A percentile compares a stretch with the other conserved stretches of the same genome.
These are phyloP conservation scores for Zoanthus gigantus DNA, from an alignment of 92 coral and sea anemone species.

Conservation along the genomic window DNA sequence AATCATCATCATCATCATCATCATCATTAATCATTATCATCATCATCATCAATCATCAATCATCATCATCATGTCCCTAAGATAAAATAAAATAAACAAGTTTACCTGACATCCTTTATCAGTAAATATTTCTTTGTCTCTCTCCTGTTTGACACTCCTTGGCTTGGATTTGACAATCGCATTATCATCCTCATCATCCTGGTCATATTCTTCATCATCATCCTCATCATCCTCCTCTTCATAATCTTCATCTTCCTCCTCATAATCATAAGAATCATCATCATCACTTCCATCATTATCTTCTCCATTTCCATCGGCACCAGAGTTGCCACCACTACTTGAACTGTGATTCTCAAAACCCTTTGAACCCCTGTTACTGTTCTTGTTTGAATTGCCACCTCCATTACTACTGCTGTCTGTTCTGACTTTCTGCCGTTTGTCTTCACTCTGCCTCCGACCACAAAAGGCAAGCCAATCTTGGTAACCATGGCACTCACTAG, in stretches of 20 bases:
- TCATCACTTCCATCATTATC: constrained; percentile 92
- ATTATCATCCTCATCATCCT: constrained; percentile 84
- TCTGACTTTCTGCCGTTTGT: constrained; percentile 10
- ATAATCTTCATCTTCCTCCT: constrained; percentile 85
- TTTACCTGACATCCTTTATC: constrained; percentile 41
- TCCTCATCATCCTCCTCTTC: constrained; percentile 93
- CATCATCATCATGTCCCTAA: too few species aligned
- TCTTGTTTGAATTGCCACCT: constrained; percentile 36
- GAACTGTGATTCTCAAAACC: constrained; percentile 83
- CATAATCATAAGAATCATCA: constrained; percentile 87
- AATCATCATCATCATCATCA: too few species aligned
- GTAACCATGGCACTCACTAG: constrained; percentile 15
- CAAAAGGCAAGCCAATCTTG: constrained; percentile 16
- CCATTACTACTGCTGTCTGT: constrained; percentile 32
- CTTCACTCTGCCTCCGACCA: constrained; percentile 41
- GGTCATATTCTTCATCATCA: constrained; percentile 85
- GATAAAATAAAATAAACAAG: not conserved
- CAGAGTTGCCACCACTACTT: constrained; percentile 96
- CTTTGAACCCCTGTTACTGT: constrained; percentile 9
- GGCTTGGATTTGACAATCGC: constrained; percentile 53
- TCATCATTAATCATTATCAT: too few species aligned
- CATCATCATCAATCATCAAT: too few species aligned
- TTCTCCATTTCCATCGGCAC: constrained; percentile 98
- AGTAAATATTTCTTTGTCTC: constrained; percentile 68
- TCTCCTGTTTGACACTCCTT: constrained; percentile 76